A percentile compares a stretch with the other conserved stretches of the same genome.
These are phyloP conservation scores for Nemotelus nigrinus DNA, from an alignment of 2,888 invertebrate species.

Conservation along the genomic window DNA sequence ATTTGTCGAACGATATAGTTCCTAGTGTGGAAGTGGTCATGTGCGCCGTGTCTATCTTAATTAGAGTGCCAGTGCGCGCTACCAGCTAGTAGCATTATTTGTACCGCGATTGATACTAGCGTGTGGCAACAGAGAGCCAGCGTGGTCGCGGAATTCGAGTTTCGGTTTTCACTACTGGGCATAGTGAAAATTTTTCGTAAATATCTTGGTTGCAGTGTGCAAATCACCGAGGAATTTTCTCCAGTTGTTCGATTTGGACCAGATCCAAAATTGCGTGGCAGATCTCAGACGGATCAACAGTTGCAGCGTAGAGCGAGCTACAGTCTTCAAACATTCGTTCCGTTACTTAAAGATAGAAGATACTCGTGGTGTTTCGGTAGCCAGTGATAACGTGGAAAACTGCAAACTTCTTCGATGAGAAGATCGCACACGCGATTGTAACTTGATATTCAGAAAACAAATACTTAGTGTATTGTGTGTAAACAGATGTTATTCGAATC, in stretches of 20 bases:
- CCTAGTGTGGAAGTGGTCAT: constrained; percentile 6
- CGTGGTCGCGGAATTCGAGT: constrained; percentile 29
- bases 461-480: constrained; percentile 20
- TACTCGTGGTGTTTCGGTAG: too few relatives aligned
- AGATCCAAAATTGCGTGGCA: constrained; percentile 15
- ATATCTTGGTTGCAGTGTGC: constrained; percentile 15
- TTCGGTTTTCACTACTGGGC: constrained; percentile 33
- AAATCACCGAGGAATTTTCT: constrained; percentile 9
- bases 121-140: background rate
- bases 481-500: constrained; percentile 26
- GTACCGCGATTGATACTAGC: background rate
- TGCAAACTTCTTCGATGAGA: too few relatives aligned
- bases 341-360: too few relatives aligned
- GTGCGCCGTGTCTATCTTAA: constrained; percentile 27
- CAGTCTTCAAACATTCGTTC: too few relatives aligned
- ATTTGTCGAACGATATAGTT: background rate
- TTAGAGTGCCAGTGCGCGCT: constrained; percentile 19
- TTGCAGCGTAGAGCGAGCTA: too few relatives aligned
- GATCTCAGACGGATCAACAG: background rate
- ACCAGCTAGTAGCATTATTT: background rate
- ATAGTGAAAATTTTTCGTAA: constrained; percentile 36
- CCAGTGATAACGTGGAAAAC: too few relatives aligned
- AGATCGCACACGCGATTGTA: constrained; percentile 16
- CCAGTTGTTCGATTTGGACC: constrained; percentile 9
- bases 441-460: constrained; percentile 9